Percentiles rank a stretch among this genome's conserved stretches.
These are phyloP conservation scores for Scolopax bukidnonensis DNA, from an alignment of 2,797 vertebrate species.

Conservation along the genomic window DNA sequence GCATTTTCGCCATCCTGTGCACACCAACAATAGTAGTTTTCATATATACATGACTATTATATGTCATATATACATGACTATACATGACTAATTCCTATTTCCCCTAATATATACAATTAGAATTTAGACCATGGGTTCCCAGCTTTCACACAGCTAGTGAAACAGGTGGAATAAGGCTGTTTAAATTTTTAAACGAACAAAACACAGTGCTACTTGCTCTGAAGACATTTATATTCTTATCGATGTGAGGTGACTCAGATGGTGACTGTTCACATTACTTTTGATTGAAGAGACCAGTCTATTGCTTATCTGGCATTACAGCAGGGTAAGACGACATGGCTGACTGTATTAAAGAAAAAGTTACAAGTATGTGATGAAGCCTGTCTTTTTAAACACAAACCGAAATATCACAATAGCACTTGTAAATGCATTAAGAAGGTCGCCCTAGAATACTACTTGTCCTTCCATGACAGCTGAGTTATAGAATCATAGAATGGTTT, in stretches of 20 bases:
- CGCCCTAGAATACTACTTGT: background rate
- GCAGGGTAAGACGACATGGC: fast-evolving
- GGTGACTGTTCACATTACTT: background rate
- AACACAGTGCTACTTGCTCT: background rate
- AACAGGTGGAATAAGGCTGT: background rate
- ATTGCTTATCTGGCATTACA: background rate
- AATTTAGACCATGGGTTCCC: background rate
- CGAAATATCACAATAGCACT: background rate
- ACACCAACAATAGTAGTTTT: background rate
- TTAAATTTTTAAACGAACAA: background rate
- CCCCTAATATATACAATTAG: background rate
- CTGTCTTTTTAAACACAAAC: background rate
- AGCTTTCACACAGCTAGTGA: background rate
- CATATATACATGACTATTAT: background rate
- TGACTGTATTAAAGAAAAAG: background rate
- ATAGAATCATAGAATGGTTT: background rate
- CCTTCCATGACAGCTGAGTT: background rate
- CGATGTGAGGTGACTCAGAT: background rate
- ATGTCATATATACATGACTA: too few relatives aligned
- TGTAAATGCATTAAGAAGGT: background rate
- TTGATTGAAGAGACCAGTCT: background rate
- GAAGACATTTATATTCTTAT: background rate
- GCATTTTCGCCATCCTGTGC: slow-evolving; percentile 68
- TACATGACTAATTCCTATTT: background rate
- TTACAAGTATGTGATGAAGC: fast-evolving